Percentiles rank a stretch among this genome's conserved stretches.
Conservation (phyloP, 2,888 invertebrate species). For the Trichopria drosophilae region DNA sequence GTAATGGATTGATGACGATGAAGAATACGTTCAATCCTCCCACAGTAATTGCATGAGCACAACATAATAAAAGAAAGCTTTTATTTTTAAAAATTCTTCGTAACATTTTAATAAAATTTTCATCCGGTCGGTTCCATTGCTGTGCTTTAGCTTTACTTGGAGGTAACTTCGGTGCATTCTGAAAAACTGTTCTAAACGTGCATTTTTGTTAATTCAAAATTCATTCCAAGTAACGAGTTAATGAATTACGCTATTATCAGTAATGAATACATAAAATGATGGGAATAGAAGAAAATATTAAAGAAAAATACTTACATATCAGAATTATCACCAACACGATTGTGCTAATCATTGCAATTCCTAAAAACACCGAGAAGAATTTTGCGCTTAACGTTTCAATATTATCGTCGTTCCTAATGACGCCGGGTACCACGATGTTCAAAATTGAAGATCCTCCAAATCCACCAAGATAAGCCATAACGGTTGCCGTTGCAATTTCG, state of each 20-base stretch:
- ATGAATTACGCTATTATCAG: too few species aligned
- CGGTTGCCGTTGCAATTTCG: slow-evolving; percentile 33
- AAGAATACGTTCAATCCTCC: slow-evolving; percentile 73
- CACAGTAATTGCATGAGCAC: slow-evolving; percentile 70
- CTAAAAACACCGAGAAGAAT: slow-evolving; percentile 18
- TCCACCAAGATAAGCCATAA: slow-evolving; percentile 29
- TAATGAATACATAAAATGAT: too few species aligned
- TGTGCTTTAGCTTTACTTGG: slow-evolving; percentile 32
- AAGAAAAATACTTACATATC: slow-evolving; percentile 34
- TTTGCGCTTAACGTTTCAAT: slow-evolving; percentile 31
- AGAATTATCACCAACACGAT: slow-evolving; percentile 19
- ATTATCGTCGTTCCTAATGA: slow-evolving; percentile 33
- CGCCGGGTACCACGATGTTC: slow-evolving; percentile 27
- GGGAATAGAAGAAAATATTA: too few species aligned
- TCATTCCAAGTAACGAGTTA: too few species aligned
- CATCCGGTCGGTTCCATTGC: slow-evolving; percentile 18
- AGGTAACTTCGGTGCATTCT: slow-evolving; percentile 32
- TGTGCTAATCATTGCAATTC: slow-evolving; percentile 25
- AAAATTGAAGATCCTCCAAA: slow-evolving; percentile 32
- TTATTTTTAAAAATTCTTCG: slow-evolving; percentile 58
- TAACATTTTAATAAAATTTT: slow-evolving; percentile 44
- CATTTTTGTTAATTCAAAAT: too few species aligned
- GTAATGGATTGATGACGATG: slow-evolving; percentile 61
- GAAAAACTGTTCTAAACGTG: slow-evolving; percentile 32
- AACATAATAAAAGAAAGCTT: slow-evolving; percentile 62